Conservation (phyloP, 1,140 invertebrate genomes). For the Drosophila kurseongensis region DNA sequence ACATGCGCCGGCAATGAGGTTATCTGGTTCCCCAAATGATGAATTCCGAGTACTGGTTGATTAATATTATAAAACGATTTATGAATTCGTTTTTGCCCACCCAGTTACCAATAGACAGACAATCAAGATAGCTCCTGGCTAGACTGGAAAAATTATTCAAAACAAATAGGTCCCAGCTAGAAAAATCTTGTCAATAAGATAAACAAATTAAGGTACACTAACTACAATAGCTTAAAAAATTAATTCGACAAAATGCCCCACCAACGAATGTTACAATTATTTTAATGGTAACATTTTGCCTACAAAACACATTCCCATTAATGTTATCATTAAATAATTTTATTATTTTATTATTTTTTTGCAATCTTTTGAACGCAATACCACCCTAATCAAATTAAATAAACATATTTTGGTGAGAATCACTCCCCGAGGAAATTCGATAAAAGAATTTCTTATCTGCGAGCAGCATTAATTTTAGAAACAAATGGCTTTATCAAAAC, state of each 20-base stretch:
- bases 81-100: conserved; percentile 48
- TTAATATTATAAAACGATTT: conserved; percentile 40
- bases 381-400: too few relatives aligned
- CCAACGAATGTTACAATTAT: too few relatives aligned
- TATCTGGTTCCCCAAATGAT: conserved; percentile 26
- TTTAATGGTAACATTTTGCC: too few relatives aligned
- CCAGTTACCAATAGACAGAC: conserved; percentile 7
- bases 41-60: conserved; percentile 23
- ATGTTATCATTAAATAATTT: too few relatives aligned
- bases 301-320: too few relatives aligned
- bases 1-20: background rate
- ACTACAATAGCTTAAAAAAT: background rate
- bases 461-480: background rate
- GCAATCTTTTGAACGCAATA: too few relatives aligned
- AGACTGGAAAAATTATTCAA: conserved; percentile 1
- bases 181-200: background rate
- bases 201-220: too few relatives aligned
- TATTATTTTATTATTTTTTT: too few relatives aligned
- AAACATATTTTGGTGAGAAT: too few relatives aligned
- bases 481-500: too few relatives aligned
- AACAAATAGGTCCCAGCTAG: background rate
- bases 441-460: background rate
- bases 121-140: conserved; percentile 2
- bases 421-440: background rate
- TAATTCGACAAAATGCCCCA: too few relatives aligned